These are phyloP conservation scores for Callimorpha dominula DNA, from an alignment of 2,888 invertebrate species.

Conservation along the genomic window DNA sequence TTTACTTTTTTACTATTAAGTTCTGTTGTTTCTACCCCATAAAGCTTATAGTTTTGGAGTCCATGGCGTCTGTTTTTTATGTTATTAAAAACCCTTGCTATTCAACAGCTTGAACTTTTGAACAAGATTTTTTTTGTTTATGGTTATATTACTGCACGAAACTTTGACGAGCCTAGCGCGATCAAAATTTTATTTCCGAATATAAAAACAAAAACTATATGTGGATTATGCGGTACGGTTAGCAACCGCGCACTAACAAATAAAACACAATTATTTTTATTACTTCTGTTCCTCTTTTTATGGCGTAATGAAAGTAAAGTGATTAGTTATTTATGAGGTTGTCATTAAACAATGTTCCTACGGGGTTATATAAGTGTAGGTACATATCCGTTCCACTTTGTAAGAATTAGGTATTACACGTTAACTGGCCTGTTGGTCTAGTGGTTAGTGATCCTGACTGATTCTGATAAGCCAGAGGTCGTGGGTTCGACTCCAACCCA, in stretches of 20 bases:
- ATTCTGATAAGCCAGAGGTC: too few species aligned
- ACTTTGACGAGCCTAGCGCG: slow-evolving; percentile 31
- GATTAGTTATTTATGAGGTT: slow-evolving; percentile 23
- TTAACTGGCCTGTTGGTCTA: too few species aligned
- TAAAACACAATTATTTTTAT: slow-evolving; percentile 35
- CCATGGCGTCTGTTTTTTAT: too few species aligned
- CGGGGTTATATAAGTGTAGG: background rate
- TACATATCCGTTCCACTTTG: background rate
- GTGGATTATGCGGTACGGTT: slow-evolving; percentile 21
- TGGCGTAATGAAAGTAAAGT: slow-evolving; percentile 42
- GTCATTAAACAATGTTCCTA: slow-evolving; percentile 5
- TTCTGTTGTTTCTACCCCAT: too few species aligned
- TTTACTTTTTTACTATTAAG: too few species aligned
- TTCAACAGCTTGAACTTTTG: slow-evolving; percentile 14
- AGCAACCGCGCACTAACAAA: slow-evolving; percentile 24
- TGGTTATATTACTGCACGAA: slow-evolving; percentile 14
- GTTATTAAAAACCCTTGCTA: background rate
- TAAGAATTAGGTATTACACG: background rate
- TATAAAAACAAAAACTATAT: slow-evolving; percentile 27
- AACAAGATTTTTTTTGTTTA: slow-evolving; percentile 24
- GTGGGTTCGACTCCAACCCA: too few species aligned
- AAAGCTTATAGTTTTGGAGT: too few species aligned
- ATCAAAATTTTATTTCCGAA: slow-evolving; percentile 27
- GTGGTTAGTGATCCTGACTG: too few species aligned
- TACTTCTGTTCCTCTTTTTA: slow-evolving; percentile 33